These are phyloP conservation scores for Cynoglossus semilaevis DNA, from an alignment of 2,113 vertebrate genomes.

Conservation along the genomic window DNA sequence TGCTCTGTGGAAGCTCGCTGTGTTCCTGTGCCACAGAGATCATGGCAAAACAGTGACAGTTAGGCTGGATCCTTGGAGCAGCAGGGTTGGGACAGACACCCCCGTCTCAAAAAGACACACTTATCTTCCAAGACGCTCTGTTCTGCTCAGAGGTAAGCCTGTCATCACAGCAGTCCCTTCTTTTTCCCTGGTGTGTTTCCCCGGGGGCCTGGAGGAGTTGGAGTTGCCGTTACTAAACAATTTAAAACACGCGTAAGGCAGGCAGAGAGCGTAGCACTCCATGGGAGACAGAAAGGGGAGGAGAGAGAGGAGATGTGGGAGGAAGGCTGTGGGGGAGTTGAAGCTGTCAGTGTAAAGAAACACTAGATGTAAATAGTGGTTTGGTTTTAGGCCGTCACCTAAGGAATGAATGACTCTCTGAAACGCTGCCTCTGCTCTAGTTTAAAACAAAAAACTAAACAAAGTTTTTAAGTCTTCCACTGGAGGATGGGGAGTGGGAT, in stretches of 20 bases:
- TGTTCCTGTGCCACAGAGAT: conserved; percentile 43
- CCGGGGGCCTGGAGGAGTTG: conserved; percentile 71
- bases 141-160: conserved; percentile 66
- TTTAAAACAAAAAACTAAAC: no score
- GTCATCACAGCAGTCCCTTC: conserved; percentile 75
- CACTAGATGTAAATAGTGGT: conserved; percentile 39
- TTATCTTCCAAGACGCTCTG: conserved; percentile 67
- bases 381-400: conserved; percentile 24
- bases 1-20: conserved; percentile 31
- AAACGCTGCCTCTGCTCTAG: no score
- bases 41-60: conserved; percentile 49
- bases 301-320: conserved; percentile 1
- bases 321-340: background rate
- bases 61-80: conserved; percentile 41
- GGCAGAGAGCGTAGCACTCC: conserved; percentile 49
- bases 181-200: conserved; percentile 57
- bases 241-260: conserved; percentile 70
- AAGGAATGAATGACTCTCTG: conserved; percentile 29
- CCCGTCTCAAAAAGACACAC: conserved; percentile 43
- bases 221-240: conserved; percentile 75
- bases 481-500: no score
- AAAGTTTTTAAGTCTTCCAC: no score
- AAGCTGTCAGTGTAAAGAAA: conserved; percentile 50
- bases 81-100: conserved; percentile 28
- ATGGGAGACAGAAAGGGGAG: conserved; percentile 26